These are phyloP conservation scores for Zapus hudsonius DNA, from an alignment of 2,113 vertebrate genomes.

Conservation along the genomic window DNA sequence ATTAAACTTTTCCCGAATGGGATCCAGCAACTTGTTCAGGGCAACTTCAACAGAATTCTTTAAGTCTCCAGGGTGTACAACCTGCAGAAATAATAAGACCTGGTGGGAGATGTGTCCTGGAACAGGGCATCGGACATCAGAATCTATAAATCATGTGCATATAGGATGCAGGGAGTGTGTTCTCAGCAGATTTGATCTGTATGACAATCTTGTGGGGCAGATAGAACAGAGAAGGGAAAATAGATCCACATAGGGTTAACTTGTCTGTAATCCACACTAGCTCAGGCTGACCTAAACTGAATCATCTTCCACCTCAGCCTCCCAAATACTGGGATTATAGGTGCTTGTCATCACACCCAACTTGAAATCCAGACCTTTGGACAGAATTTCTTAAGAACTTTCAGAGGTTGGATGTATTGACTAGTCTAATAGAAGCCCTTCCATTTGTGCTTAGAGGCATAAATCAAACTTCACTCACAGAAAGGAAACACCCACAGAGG, in stretches of 20 bases:
- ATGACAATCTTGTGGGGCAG: background rate
- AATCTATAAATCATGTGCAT: background rate
- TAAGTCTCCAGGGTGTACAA: conserved; percentile 95
- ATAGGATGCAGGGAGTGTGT: background rate
- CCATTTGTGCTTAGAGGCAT: background rate
- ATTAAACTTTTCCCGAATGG: conserved; percentile 96
- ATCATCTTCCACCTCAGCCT: background rate
- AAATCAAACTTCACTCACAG: background rate
- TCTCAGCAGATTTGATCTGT: background rate
- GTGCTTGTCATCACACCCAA: background rate
- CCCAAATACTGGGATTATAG: background rate
- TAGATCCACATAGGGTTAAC: background rate
- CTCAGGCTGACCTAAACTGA: background rate
- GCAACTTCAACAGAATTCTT: conserved; percentile 95
- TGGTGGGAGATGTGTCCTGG: background rate
- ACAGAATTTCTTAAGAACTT: background rate
- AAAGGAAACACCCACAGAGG: background rate
- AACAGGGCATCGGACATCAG: background rate
- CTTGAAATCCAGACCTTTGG: background rate
- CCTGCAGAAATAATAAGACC: conserved; percentile 76
- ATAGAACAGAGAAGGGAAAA: background rate
- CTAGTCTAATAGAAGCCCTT: background rate
- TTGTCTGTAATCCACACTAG: background rate
- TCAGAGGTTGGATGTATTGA: background rate
- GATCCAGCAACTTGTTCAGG: conserved; percentile 94